Evolutionary conservation across 2,797 vertebrate genomes (phyloP), one percentile per base, ranked within the genome.

Genomic region (Scolopax bukidnonensis): DNA sequence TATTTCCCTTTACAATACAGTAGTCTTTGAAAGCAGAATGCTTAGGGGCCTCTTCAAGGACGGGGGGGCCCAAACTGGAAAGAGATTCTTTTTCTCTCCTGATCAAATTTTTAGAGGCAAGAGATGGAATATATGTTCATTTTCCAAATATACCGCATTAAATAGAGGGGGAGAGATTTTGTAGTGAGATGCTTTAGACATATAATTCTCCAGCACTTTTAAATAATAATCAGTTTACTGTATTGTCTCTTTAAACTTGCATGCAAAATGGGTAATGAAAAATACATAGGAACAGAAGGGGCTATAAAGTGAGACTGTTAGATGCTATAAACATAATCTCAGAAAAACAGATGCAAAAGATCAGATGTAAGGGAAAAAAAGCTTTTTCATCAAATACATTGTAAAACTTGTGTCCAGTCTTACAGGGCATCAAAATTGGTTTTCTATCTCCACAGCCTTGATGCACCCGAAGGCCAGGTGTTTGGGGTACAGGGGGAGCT

Each of bases 381-480:
- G 16, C 7, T 43, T 38, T 47, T 71, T 24, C 27, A 40, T 80
- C 23, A 64, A 36, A 27, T 80, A n/a, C 0, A 8, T 40, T 10
- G 11, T 60, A 71, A 65, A 71, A 50, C 16, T 76, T 64, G 56
- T 63, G 45, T 69, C 51, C 10, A 8, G 43, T 56, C 38, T 61
- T 12, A 19, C 25, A 70, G 61, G n/a, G 20, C 0, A 0, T 63
- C 19, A 5, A 0, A 33, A n/a, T 71, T 84, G 68, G 27, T 54
- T 79, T 78, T 36, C 47, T 28, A 38, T 13, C 5, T 40, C 16
- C 17, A 1, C 16, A 5, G 40, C 17, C 11, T 7, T 18, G 28
- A 54, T 54, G 51, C 28, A 11, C 28, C 51, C 16, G 4, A 18
- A 17, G n/a, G 56, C 21, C 20, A 11, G 56, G 56, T 14, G 33